Evolutionary conservation across 2,888 invertebrate species (phyloP), one percentile per base, ranked within the genome.

Genomic region (Campoplex nolae): DNA sequence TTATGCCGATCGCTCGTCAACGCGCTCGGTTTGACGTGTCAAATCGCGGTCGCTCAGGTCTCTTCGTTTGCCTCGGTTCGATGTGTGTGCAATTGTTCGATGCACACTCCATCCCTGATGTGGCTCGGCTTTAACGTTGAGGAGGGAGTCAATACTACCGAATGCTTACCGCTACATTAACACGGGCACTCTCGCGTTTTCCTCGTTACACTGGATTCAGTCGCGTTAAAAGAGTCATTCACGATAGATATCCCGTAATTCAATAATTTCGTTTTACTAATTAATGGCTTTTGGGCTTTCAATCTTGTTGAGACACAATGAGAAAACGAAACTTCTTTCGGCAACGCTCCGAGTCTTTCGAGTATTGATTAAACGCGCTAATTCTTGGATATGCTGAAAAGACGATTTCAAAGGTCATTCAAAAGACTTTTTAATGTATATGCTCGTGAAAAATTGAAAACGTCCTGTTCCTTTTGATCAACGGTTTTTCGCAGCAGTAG

Each of bases 1-100:
- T 71, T 67, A 67, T 67, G 42, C 42, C 67, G 67, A 67, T 67
- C 42, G 42, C 35, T 67, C 67, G 67, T 67, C 62, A 67, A 67
- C 67, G n/a, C 67, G 42, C 67, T 67, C 23, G 23, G 42, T 42
- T 67, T 67, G 35, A 67, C 67, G 67, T 38, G 42, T 42, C 38
- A 38, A 67, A 62, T 42, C 48, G 38, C 48, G 11, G 38, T 71
- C 2, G n/a, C 2, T n/a, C 38, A 18, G 18, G n/a, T 23, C 67
- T 42, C 42, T 67, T 67, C 67, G 67, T 42, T 67, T 42, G 42
- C 11, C 42, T 38, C 11, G n/a, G 42, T 67, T 42, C 67, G 3
- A 42, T 67, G 42, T 23, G 23, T 23, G 38, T 67, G 35, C 35
- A 67, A 67, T 67, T n/a, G 18, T 67, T 35, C 67, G 18, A n/a